Evolutionary conservation across 2,113 vertebrate species (phyloP).

Genomic region (Austrofundulus limnaeus): DNA sequence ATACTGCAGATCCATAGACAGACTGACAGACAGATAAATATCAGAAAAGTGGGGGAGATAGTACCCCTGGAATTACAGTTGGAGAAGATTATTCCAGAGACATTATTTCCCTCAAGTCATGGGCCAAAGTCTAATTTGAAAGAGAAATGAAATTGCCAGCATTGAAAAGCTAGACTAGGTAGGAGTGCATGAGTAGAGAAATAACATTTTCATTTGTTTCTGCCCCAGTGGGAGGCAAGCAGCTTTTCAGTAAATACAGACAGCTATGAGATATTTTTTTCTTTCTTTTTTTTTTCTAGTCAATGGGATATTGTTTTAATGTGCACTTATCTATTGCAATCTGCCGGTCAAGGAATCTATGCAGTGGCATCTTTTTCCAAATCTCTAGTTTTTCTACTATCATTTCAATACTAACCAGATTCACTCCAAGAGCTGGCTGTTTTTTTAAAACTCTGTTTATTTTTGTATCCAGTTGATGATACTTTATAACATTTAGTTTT

Average conservation of each 20-base stretch:
- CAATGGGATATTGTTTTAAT: conserved; percentile 98
- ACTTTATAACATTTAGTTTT: conserved; percentile 36
- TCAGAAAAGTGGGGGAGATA: conserved; percentile 54
- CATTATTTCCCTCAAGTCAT: conserved; percentile 98
- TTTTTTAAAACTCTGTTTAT: conserved; percentile 42
- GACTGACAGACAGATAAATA: conserved; percentile 33
- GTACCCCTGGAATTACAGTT: conserved; percentile 92
- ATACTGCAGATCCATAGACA: conserved; percentile 39
- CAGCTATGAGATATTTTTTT: conserved; percentile 90
- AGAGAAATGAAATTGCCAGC: conserved; percentile 96
- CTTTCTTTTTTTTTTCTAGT: conserved; percentile 73
- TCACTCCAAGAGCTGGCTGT: conserved; percentile 30
- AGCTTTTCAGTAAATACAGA: conserved; percentile 97
- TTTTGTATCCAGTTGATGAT: conserved; percentile 55
- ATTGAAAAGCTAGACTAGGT: conserved; percentile 95
- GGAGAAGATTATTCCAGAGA: conserved; percentile 96
- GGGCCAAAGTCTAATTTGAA: conserved; percentile 98
- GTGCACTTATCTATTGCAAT: conserved; percentile 98
- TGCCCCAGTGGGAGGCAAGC: conserved; percentile 93
- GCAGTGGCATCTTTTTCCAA: conserved; percentile 88
- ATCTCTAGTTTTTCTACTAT: conserved; percentile 46
- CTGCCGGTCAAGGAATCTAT: conserved; percentile 95
- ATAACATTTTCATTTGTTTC: conserved; percentile 99
- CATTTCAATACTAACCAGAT: conserved; percentile 50
- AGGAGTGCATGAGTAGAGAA: conserved; percentile 98